Evolutionary conservation across 1,140 invertebrate species (phyloP).

Genomic region (Drosophila nigromelanica): DNA sequence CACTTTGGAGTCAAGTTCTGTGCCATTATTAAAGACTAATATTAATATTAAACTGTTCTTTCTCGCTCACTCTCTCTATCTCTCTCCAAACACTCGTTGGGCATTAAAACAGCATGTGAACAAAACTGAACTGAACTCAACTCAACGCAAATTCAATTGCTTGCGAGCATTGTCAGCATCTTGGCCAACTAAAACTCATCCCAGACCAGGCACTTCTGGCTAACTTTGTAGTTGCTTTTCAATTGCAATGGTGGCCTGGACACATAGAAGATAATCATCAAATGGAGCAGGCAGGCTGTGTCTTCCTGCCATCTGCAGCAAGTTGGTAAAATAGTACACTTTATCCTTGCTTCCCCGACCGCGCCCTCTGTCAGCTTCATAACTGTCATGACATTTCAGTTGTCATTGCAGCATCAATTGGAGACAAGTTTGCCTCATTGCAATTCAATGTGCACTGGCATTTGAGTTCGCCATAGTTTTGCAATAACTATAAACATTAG

Average conservation of each 20-base stretch:
- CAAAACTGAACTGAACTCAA: background rate
- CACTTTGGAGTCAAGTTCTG: constrained; percentile 17
- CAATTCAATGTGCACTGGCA: constrained; percentile 36
- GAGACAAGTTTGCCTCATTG: constrained; percentile 25
- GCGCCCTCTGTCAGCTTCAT: background rate
- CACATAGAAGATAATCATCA: constrained; percentile 24
- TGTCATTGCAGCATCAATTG: constrained; percentile 28
- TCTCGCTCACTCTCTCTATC: background rate
- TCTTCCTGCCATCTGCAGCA: constrained; percentile 3
- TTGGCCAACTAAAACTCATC: background rate
- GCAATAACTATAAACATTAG: constrained; percentile 70
- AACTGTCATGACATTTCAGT: constrained; percentile 19
- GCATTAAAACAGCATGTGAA: constrained; percentile 14
- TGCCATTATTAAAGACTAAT: constrained; percentile 21
- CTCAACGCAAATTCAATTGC: constrained; percentile 17
- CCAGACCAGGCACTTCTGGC: constrained; percentile 5
- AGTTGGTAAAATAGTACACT: constrained; percentile 1
- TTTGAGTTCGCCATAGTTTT: constrained; percentile 45
- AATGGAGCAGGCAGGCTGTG: background rate
- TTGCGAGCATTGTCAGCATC: background rate
- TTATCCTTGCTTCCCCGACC: background rate
- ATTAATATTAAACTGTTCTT: constrained; percentile 15
- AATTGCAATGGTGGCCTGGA: constrained; percentile 19
- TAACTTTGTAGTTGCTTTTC: constrained; percentile 19
- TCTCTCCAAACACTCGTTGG: background rate